Base-by-base conservation (phyloP, 2,797 vertebrate genomes). In the Anabas testudineus region DNA sequence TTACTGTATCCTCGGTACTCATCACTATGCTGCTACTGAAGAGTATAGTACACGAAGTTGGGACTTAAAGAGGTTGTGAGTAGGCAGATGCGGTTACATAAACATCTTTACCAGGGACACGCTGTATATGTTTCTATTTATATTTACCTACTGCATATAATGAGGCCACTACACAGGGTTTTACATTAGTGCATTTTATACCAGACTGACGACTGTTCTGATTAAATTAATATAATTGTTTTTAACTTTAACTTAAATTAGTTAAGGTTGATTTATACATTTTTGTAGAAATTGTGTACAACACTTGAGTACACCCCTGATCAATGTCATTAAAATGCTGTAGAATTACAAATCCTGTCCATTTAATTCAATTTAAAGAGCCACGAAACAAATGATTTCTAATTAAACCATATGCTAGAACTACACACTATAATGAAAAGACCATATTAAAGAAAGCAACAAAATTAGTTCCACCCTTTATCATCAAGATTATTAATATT, bases 1-100 rank as follows among this genome's bases (percentile, higher is more conserved):
- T 53, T 37, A 37, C 22, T 58, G 56, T 21, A 41, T 55, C 10
- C 10, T 59, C 8, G 36, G 15, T 46, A 34, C 24, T 10, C 34
- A 39, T 52, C 2, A 1, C 48, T 37, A 1, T 24, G 21, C 32
- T 66, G 46, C 13, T 19, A 6, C 18, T 34, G 34, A 7, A 22
- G 28, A 46, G 19, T 24, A 45, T 22, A 36, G 49, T 42, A 10
- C 39, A 55, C 60, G 36, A 43, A 32, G 28, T 42, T 49, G n/a
- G 54, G 37, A 69, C 30, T 13, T 51, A 47, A 48, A 54, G 10
- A 61, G 39, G 52, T 7, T 61, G 28, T 42, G 75, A 59, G 70
- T 60, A 55, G 67, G 63, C 28, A 18, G 46, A 42, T 42, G 34
- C 47, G 13, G 43, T 80, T 74, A 75, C 3, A 61, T 67, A 70